These are phyloP conservation scores for Tipula confusa DNA, from an alignment of 2,888 invertebrate genomes.

Conservation along the genomic window DNA sequence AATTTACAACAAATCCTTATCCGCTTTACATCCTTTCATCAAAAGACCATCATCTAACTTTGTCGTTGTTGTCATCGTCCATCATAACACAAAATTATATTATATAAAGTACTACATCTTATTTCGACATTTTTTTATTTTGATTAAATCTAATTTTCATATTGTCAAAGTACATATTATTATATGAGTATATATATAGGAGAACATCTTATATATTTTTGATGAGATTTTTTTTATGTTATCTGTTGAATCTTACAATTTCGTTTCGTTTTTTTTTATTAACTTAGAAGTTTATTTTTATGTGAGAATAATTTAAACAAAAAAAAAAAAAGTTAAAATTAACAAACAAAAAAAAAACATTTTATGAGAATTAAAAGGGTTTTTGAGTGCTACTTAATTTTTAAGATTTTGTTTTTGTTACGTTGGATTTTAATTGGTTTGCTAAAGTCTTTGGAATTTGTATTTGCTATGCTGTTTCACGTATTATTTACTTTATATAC, in stretches of 20 bases:
- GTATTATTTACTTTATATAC: not conserved
- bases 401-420: not conserved
- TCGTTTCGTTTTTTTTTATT: not conserved
- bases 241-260: not conserved
- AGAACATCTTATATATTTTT: conserved; percentile 8
- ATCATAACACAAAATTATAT: not conserved
- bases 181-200: not conserved
- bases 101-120: not conserved
- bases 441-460: conserved; percentile 12
- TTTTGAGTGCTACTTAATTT: conserved; percentile 25
- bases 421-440: not conserved
- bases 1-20: conserved; percentile 16
- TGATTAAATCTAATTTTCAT: conserved; percentile 25
- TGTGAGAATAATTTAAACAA: conserved; percentile 25
- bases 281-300: conserved; percentile 17
- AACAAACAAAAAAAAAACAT: not conserved
- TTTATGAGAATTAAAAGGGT: conserved; percentile 20
- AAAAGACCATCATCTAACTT: conserved; percentile 12
- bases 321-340: not conserved
- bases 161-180: not conserved
- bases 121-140: not conserved
- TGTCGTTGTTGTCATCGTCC: not conserved
- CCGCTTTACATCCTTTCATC: conserved; percentile 12
- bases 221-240: conserved; percentile 25
- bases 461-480: not conserved